phyloP scores from a whole-genome alignment of 2,797 vertebrate genomes.

The Paguma larvata region DNA sequence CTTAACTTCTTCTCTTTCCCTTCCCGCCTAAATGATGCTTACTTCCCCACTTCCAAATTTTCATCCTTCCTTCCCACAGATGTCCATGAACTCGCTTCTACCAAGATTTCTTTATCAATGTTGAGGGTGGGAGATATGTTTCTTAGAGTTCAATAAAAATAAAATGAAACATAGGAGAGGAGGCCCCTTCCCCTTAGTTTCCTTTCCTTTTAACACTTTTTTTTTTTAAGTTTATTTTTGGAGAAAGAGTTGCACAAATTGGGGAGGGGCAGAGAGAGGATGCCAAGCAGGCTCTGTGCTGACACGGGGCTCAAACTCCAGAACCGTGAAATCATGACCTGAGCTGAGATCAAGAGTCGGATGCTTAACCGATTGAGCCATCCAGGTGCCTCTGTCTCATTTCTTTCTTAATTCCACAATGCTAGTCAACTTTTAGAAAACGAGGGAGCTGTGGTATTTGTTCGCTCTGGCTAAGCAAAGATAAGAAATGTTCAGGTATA shows the following conservation, averaged over 20 bases:
- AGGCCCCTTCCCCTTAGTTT: not conserved
- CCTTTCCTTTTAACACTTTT: not conserved
- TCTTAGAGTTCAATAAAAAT: constrained; percentile 1
- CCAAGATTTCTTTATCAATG: not conserved
- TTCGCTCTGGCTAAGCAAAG: not conserved
- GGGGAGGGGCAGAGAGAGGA: too few species aligned
- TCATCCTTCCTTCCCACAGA: not conserved
- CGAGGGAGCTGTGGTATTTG: not conserved
- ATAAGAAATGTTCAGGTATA: not conserved
- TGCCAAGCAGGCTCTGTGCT: too few species aligned
- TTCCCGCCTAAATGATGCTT: not conserved
- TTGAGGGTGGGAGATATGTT: not conserved
- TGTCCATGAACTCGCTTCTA: not conserved
- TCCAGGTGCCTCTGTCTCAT: not conserved
- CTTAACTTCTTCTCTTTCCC: not conserved
- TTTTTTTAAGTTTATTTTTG: too few species aligned
- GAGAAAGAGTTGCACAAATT: too few species aligned
- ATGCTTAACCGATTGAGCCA: too few species aligned
- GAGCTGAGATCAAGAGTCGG: too few species aligned
- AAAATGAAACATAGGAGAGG: not conserved
- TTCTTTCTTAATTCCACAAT: not conserved
- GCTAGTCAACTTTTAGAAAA: not conserved
- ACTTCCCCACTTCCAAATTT: not conserved
- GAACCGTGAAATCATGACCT: too few species aligned
- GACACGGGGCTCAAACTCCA: too few species aligned